Evolutionary conservation across 2,888 invertebrate species (phyloP), one percentile per base, ranked within the genome.

Genomic region (Xestia sexstrigata): DNA sequence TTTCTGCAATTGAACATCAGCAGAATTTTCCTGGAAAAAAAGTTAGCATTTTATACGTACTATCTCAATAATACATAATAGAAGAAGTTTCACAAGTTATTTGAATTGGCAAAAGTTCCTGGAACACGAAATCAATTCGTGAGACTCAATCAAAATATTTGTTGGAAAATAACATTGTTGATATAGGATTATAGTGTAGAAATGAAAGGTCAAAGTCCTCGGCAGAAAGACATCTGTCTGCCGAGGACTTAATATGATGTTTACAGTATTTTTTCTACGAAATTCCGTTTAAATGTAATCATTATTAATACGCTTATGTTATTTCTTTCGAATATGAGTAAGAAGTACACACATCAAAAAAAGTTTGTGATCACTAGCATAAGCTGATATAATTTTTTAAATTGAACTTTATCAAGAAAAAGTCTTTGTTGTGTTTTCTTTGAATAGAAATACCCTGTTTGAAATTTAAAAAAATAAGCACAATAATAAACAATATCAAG

Each of bases 181-280:
- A 23, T 58, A 78, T 26, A 66, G 35, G 17, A 71, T 60, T 79
- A 55, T 45, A 52, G 77, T 77, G 68, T n/a, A n/a, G 55, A 55
- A 55, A 11, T n/a, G n/a, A 55, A 55, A n/a, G n/a, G 42, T 52
- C 15, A 17, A 11, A 55, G 47, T n/a, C n/a, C 55, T 55, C n/a
- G n/a, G n/a, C n/a, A 55, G n/a, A 55, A 11, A 5, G 17, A 49
- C 0, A 20, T 60, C 30, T n/a, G 6, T 49, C 30, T 30, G 8
- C 5, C 11, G 30, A 45, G 26, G 8, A 7, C 15, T 7, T 23
- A n/a, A n/a, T n/a, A 39, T 6, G 6, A 49, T 39, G 15, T 52
- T 45, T n/a, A 17, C 9, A 47, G 2, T 66, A 30, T 74, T 23
- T 66, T 74, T 66, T 55, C n/a, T 30, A 23, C 20, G 6, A 8